Evolutionary conservation across 2,888 invertebrate species (phyloP).

Genomic region (Microdon myrmicae): DNA sequence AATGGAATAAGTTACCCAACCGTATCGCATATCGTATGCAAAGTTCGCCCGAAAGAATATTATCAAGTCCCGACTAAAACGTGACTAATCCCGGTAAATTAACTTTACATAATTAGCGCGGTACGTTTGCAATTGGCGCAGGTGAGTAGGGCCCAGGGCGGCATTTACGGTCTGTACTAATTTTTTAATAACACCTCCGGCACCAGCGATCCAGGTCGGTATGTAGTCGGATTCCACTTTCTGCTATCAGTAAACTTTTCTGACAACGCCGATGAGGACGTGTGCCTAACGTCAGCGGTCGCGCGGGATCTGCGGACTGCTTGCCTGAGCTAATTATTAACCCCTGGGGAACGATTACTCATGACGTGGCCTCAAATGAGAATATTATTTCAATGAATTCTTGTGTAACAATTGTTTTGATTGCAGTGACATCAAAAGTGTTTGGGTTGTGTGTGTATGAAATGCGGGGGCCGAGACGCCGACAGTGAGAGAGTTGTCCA

Average conservation of each 20-base stretch:
- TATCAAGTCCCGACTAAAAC: constrained; percentile 25
- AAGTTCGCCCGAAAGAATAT: constrained; percentile 16
- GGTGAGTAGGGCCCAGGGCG: too few relatives aligned
- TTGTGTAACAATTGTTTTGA: too few relatives aligned
- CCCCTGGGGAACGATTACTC: constrained; percentile 21
- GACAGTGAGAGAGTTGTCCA: background rate
- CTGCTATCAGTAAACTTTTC: too few relatives aligned
- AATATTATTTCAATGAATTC: too few relatives aligned
- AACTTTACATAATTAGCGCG: constrained; percentile 28
- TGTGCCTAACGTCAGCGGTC: constrained; percentile 6
- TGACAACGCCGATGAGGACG: background rate
- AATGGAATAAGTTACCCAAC: constrained; percentile 11
- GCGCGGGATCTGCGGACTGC: constrained; percentile 10
- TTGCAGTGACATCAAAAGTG: background rate
- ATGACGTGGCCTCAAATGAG: constrained; percentile 22
- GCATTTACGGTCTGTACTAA: constrained; percentile 21
- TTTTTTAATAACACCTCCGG: constrained; percentile 14
- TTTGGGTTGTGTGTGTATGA: background rate
- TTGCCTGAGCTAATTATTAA: constrained; percentile 30
- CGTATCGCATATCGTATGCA: constrained; percentile 28
- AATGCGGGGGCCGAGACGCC: background rate
- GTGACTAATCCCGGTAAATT: constrained; percentile 35
- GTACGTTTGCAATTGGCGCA: constrained; percentile 13
- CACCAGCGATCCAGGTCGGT: too few relatives aligned
- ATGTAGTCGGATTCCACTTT: too few relatives aligned